These are phyloP conservation scores for Hemicentrotus pulcherrimus DNA, from an alignment of 35 echinoderm and acorn worm species.

Conservation along the genomic window DNA sequence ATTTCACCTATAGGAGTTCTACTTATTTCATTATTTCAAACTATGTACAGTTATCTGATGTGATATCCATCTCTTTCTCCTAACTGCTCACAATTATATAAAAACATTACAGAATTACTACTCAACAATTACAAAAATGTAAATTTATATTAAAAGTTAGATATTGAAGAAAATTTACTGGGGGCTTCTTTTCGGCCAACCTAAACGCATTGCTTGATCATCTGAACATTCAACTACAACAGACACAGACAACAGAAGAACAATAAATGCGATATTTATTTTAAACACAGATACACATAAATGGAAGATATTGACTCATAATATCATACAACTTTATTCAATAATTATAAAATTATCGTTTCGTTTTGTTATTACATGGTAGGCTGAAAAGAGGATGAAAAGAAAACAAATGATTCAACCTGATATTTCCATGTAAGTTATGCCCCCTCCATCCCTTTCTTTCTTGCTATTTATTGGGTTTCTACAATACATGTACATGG, in stretches of 20 bases:
- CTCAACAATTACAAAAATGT: too few species aligned
- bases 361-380: too few species aligned
- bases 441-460: too few species aligned
- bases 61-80: background rate
- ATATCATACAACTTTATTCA: background rate
- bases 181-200: background rate
- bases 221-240: too few species aligned
- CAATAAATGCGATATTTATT: too few species aligned
- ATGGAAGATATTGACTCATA: conserved; percentile 1
- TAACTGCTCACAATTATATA: background rate
- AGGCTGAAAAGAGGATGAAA: background rate
- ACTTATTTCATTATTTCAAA: background rate
- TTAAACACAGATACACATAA: background rate
- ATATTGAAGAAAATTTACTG: too few species aligned
- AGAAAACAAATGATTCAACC: background rate
- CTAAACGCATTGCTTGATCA: background rate
- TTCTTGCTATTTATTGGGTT: too few species aligned
- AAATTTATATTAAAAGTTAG: too few species aligned
- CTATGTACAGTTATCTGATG: background rate
- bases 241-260: too few species aligned
- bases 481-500: too few species aligned
- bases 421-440: background rate
- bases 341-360: background rate
- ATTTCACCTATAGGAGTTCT: background rate
- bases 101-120: background rate